Conservation (phyloP, 1,140 invertebrate genomes). For the Drosophila burlai region DNA sequence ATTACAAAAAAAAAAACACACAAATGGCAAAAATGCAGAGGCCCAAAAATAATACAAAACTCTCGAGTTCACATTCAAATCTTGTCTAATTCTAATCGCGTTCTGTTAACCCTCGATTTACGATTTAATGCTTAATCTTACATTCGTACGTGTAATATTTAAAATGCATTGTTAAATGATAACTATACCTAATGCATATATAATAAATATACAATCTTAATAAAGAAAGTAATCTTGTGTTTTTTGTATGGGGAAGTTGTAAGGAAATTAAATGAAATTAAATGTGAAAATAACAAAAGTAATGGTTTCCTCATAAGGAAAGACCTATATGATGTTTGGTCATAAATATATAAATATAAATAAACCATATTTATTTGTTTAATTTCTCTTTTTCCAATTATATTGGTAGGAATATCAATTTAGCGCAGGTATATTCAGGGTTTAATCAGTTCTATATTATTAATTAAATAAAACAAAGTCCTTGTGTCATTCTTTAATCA, state of each 20-base stretch:
- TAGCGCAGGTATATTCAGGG: no score
- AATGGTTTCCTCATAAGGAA: neutral
- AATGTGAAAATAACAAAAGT: neutral
- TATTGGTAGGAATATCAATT: no score
- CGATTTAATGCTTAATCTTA: conserved; percentile 69
- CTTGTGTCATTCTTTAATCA: neutral
- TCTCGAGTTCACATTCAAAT: conserved; percentile 40
- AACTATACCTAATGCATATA: conserved; percentile 68
- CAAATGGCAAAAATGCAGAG: conserved; percentile 16
- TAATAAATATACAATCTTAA: conserved; percentile 80
- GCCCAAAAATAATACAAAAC: conserved; percentile 10
- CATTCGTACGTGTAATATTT: conserved; percentile 78
- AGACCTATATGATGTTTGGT: no score
- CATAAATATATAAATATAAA: no score
- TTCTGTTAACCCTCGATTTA: conserved; percentile 64
- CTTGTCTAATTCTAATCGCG: conserved; percentile 52
- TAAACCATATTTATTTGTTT: no score
- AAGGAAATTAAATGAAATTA: neutral
- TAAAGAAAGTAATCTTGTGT: conserved; percentile 47
- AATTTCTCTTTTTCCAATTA: no score
- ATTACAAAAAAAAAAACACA: conserved; percentile 39
- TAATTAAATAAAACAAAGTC: conserved; percentile 5
- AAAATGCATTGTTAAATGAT: conserved; percentile 77
- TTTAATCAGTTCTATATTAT: neutral
- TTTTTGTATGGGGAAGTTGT: neutral